phyloP scores from a whole-genome alignment of 1,140 invertebrate genomes.

The Eulimnadia texana region DNA sequence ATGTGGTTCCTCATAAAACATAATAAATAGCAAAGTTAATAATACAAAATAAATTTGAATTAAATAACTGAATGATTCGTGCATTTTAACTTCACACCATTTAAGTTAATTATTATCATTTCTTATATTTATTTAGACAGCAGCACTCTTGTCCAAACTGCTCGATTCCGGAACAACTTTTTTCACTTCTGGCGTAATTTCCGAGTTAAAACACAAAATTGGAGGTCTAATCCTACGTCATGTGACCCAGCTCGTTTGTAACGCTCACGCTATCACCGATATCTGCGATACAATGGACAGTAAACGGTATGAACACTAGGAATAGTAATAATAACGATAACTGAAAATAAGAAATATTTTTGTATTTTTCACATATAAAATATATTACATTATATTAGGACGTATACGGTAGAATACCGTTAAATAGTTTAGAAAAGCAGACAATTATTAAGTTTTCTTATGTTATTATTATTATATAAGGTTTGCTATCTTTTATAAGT shows the following conservation, averaged over 20 bases:
- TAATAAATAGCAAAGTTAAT: too few species aligned
- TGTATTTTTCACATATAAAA: too few species aligned
- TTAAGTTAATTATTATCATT: conserved; percentile 11
- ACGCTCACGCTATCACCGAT: conserved; percentile 55
- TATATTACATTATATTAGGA: too few species aligned
- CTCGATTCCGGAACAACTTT: conserved; percentile 34
- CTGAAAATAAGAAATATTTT: too few species aligned
- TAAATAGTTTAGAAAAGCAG: not conserved
- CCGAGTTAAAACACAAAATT: conserved; percentile 25
- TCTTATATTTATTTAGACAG: conserved; percentile 35
- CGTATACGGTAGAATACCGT: too few species aligned
- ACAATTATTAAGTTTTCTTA: conserved; percentile 4
- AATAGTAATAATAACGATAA: too few species aligned
- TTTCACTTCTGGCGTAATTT: conserved; percentile 29
- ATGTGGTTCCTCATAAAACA: too few species aligned
- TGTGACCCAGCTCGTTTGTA: conserved; percentile 60
- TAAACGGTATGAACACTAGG: conserved; percentile 2
- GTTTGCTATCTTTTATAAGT: too few species aligned
- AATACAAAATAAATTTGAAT: conserved; percentile 48
- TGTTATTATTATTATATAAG: too few species aligned
- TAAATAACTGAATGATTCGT: conserved; percentile 33
- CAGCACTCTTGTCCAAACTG: conserved; percentile 38
- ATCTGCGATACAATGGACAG: conserved; percentile 23
- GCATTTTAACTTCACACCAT: conserved; percentile 6
- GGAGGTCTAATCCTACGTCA: conserved; percentile 49